These are phyloP conservation scores for Colius striatus DNA, from an alignment of 2,113 vertebrate genomes.

Conservation along the genomic window DNA sequence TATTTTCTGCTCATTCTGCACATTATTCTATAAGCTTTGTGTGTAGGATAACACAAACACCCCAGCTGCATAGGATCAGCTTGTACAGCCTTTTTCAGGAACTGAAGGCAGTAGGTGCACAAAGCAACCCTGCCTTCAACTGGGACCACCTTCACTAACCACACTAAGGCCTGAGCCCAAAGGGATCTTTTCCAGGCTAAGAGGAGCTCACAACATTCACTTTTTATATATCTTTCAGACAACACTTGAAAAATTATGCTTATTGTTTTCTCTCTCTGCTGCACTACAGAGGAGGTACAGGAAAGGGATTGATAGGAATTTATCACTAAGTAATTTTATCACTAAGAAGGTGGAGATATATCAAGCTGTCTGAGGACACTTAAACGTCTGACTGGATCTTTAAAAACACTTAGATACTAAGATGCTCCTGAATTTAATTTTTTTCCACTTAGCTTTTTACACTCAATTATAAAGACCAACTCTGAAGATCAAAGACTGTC, in stretches of 20 bases:
- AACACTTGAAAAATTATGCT: not conserved
- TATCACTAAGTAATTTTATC: not conserved
- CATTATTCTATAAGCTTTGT: not conserved
- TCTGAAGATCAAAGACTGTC: not conserved
- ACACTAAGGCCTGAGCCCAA: not conserved
- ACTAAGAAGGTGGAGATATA: not conserved
- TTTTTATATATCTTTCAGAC: not conserved
- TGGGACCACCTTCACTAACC: too few relatives aligned
- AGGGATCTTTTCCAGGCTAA: not conserved
- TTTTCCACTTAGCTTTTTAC: not conserved
- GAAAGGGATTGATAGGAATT: not conserved
- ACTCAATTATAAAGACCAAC: not conserved
- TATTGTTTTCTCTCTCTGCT: not conserved
- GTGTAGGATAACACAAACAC: not conserved
- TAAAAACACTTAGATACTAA: not conserved
- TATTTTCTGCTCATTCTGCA: not conserved
- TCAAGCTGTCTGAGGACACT: not conserved
- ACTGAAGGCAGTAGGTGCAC: not conserved
- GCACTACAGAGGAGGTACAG: not conserved
- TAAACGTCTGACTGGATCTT: not conserved
- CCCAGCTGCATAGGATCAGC: not conserved
- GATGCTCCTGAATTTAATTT: not conserved
- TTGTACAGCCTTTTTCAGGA: not conserved
- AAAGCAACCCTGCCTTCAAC: not conserved
- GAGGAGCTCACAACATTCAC: not conserved